These are phyloP conservation scores for Ginglymostoma cirratum DNA, from an alignment of 2,113 vertebrate species.

Conservation along the genomic window DNA sequence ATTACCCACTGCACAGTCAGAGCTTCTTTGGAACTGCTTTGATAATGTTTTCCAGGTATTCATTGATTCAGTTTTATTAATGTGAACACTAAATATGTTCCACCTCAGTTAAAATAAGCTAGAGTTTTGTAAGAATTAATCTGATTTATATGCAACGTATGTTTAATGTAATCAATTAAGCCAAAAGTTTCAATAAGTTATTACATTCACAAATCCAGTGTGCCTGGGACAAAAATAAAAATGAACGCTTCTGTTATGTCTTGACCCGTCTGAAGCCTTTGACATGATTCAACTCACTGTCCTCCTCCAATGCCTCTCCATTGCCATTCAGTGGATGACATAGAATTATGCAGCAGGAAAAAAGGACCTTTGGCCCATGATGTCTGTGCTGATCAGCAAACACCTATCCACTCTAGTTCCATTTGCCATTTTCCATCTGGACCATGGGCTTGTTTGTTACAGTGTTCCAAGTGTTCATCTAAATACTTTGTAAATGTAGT, in stretches of 20 bases:
- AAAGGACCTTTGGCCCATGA: too few relatives aligned
- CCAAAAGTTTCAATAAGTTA: not conserved
- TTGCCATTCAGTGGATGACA: not conserved
- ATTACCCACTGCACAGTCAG: conserved; percentile 53
- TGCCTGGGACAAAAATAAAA: not conserved
- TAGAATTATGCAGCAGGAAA: too few relatives aligned
- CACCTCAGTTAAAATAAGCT: conserved; percentile 43
- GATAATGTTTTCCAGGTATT: conserved; percentile 64
- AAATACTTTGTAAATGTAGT: too few relatives aligned
- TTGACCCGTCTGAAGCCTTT: not conserved
- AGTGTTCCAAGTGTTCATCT: too few relatives aligned
- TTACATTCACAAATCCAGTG: not conserved
- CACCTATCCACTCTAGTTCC: too few relatives aligned
- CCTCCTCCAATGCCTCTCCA: not conserved
- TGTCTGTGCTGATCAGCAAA: too few relatives aligned
- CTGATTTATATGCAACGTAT: not conserved
- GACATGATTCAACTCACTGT: not conserved
- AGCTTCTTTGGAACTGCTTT: conserved; percentile 59
- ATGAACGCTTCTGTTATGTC: not conserved
- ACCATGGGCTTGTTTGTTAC: too few relatives aligned
- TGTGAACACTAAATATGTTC: conserved; percentile 8
- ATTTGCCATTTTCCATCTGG: too few relatives aligned
- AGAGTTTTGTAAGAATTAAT: not conserved
- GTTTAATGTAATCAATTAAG: not conserved
- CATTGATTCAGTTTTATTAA: not conserved